Evolutionary conservation across 2,888 invertebrate genomes (phyloP).

Genomic region (Germaria angustata): DNA sequence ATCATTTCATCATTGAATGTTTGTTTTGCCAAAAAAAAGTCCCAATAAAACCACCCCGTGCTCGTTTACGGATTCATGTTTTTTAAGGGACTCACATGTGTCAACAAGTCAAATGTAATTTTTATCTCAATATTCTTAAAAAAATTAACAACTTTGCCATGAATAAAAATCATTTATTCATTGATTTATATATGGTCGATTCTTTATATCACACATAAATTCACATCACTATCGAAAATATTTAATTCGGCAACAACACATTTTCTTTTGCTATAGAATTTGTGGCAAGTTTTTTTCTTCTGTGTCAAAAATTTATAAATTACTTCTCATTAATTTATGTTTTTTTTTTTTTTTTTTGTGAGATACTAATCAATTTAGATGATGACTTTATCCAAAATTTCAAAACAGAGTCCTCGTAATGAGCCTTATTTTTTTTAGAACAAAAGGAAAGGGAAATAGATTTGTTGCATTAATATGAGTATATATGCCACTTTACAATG

Average conservation of each 20-base stretch:
- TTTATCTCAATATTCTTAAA: conserved; percentile 54
- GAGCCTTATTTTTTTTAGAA: conserved; percentile 22
- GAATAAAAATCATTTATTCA: conserved; percentile 38
- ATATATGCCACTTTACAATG: too few relatives aligned
- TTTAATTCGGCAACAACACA: too few relatives aligned
- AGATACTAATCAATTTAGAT: conserved; percentile 50
- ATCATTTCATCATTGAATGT: conserved; percentile 48
- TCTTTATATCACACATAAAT: conserved; percentile 21
- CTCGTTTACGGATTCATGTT: background rate
- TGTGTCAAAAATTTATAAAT: conserved; percentile 53
- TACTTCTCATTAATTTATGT: conserved; percentile 54
- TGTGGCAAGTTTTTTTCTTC: background rate
- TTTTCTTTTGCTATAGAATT: background rate
- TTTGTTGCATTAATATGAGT: too few relatives aligned
- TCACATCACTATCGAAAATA: background rate
- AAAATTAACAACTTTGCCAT: conserved; percentile 1
- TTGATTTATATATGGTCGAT: conserved; percentile 47
- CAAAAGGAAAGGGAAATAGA: background rate
- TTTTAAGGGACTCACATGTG: conserved; percentile 49
- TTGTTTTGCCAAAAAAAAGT: conserved; percentile 15
- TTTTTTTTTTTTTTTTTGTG: background rate
- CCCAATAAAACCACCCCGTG: background rate
- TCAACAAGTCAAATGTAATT: conserved; percentile 62
- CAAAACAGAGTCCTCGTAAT: conserved; percentile 35
- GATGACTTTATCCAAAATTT: conserved; percentile 38